These are phyloP conservation scores for Chloroceryle aenea DNA, from an alignment of 2,113 vertebrate genomes.

Conservation along the genomic window DNA sequence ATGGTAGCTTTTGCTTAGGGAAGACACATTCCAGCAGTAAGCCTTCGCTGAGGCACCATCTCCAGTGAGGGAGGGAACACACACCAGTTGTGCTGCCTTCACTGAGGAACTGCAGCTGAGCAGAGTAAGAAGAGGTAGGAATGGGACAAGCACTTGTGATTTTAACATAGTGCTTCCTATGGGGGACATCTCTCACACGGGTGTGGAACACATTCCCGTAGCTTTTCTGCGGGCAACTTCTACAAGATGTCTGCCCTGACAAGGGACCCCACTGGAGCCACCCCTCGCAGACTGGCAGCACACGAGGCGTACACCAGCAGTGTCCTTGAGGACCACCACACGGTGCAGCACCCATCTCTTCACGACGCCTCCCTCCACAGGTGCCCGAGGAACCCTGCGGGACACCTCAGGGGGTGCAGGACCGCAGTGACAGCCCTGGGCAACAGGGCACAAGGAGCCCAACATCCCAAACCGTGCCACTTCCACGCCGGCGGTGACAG, in stretches of 20 bases:
- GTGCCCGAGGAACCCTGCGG: not conserved
- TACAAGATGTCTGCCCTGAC: fast-evolving
- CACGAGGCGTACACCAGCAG: fast-evolving
- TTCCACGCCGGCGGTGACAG: not conserved
- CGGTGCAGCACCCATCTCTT: fast-evolving
- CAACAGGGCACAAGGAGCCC: not conserved
- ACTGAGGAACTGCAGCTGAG: fast-evolving
- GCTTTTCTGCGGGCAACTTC: fast-evolving
- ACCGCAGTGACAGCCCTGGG: fast-evolving
- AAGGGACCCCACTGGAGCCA: not conserved
- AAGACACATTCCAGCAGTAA: not conserved
- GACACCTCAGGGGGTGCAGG: fast-evolving
- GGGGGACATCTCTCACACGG: not conserved
- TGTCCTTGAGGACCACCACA: fast-evolving
- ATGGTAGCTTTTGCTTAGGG: fast-evolving
- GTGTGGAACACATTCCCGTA: fast-evolving
- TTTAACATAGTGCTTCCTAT: fast-evolving
- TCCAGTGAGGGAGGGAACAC: not conserved
- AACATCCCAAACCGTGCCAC: fast-evolving
- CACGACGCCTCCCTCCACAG: not conserved
- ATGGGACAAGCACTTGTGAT: fast-evolving
- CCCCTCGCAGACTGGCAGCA: no score
- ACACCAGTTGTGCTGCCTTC: fast-evolving
- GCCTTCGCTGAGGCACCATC: not conserved
- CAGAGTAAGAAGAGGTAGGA: fast-evolving